These are phyloP conservation scores for Tiliacea citrago DNA, from an alignment of 2,888 invertebrate genomes.

Conservation along the genomic window DNA sequence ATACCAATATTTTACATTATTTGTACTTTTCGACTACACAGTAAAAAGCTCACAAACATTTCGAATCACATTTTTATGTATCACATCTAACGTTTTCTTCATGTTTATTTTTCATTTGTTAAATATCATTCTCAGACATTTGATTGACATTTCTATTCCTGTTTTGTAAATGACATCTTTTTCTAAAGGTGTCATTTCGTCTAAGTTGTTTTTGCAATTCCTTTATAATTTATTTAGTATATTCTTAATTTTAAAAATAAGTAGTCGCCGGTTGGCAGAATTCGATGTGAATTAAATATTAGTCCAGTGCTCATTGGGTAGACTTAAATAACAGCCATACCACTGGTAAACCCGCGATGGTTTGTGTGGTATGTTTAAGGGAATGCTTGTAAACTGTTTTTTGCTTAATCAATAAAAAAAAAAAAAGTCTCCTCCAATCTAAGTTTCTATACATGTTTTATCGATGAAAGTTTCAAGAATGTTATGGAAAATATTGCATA, in stretches of 20 bases:
- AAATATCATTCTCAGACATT: slow-evolving; percentile 39
- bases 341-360: too few relatives aligned
- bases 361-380: too few relatives aligned
- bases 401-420: too few relatives aligned
- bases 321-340: too few relatives aligned
- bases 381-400: too few relatives aligned
- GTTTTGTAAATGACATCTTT: slow-evolving; percentile 15
- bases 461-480: not conserved
- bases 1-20: not conserved
- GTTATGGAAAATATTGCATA: not conserved
- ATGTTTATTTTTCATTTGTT: slow-evolving; percentile 1
- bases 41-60: not conserved
- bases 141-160: slow-evolving; percentile 31
- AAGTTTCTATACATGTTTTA: not conserved
- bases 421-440: too few relatives aligned
- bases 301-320: slow-evolving; percentile 5
- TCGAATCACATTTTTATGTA: not conserved
- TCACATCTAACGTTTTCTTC: not conserved
- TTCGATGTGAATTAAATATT: slow-evolving; percentile 50
- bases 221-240: slow-evolving; percentile 28
- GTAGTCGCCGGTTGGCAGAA: slow-evolving; percentile 7
- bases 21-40: too few relatives aligned
- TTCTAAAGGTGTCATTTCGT: not conserved
- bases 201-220: not conserved
- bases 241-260: slow-evolving; percentile 22